phyloP scores from a whole-genome alignment of 1,140 invertebrate genomes.

The Zaprionus nigranus region DNA sequence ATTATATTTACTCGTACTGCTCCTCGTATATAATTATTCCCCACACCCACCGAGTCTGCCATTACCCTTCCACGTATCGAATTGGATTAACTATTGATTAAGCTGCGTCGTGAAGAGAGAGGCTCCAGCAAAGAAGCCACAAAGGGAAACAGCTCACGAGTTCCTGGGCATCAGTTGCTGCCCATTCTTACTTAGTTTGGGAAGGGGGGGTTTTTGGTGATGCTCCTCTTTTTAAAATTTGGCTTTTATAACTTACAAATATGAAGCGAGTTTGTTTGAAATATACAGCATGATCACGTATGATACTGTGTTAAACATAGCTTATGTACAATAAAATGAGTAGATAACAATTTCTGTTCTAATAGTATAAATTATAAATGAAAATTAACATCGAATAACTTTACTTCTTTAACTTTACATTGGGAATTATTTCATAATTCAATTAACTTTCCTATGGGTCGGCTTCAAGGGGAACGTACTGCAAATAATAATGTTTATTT shows the following conservation, averaged over 20 bases:
- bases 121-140: neutral
- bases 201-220: too few species aligned
- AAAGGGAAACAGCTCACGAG: too few species aligned
- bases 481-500: constrained; percentile 8
- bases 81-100: constrained; percentile 72
- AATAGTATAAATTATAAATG: too few species aligned
- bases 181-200: neutral
- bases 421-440: neutral
- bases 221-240: too few species aligned
- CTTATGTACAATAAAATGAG: too few species aligned
- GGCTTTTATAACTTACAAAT: too few species aligned
- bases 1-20: constrained; percentile 71
- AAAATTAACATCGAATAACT: neutral
- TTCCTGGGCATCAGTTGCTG: neutral
- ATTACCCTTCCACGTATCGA: constrained; percentile 59
- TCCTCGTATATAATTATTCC: constrained; percentile 69
- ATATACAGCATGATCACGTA: too few species aligned
- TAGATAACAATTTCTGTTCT: too few species aligned
- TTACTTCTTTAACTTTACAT: neutral
- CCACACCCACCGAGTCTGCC: constrained; percentile 55
- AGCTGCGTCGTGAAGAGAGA: constrained; percentile 3
- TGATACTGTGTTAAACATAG: too few species aligned
- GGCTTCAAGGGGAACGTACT: neutral
- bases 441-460: neutral
- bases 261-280: too few species aligned